Evolutionary conservation across 2,888 invertebrate genomes (phyloP).

Genomic region (Acleris sparsana): DNA sequence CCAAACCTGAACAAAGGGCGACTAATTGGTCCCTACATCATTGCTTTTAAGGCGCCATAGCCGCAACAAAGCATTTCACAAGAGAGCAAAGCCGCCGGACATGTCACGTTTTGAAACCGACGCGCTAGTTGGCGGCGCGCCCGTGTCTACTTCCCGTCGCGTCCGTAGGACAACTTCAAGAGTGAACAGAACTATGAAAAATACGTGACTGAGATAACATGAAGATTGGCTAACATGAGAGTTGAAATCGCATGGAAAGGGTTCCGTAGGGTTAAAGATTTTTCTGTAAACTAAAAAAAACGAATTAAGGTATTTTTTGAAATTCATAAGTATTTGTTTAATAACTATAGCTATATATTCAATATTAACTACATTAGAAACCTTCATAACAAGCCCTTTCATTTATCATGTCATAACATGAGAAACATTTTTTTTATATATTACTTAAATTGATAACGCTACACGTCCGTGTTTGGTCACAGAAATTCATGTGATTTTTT

Average conservation of each 20-base stretch:
- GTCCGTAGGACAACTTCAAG: slow-evolving; percentile 33
- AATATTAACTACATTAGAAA: too few relatives aligned
- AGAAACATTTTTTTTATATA: neutral
- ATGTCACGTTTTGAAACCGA: slow-evolving; percentile 64
- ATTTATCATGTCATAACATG: neutral
- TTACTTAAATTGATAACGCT: too few relatives aligned
- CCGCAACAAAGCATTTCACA: slow-evolving; percentile 31
- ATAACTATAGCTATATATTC: too few relatives aligned
- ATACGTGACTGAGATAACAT: neutral
- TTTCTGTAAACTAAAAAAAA: too few relatives aligned
- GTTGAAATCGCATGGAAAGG: too few relatives aligned
- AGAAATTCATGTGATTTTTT: neutral
- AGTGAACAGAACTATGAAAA: neutral
- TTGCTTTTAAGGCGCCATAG: slow-evolving; percentile 16
- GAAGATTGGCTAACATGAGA: too few relatives aligned
- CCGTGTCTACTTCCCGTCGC: slow-evolving; percentile 63
- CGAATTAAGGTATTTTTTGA: too few relatives aligned
- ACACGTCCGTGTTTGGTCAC: neutral
- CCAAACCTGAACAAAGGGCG: neutral
- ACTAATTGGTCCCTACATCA: slow-evolving; percentile 23
- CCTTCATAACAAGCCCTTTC: neutral
- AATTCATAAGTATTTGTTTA: too few relatives aligned
- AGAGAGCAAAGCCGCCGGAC: slow-evolving; percentile 46
- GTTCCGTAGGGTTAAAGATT: too few relatives aligned
- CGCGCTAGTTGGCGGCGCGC: slow-evolving; percentile 68